Conservation (phyloP, 1,140 invertebrate species). For the Solenopsis invicta region DNA sequence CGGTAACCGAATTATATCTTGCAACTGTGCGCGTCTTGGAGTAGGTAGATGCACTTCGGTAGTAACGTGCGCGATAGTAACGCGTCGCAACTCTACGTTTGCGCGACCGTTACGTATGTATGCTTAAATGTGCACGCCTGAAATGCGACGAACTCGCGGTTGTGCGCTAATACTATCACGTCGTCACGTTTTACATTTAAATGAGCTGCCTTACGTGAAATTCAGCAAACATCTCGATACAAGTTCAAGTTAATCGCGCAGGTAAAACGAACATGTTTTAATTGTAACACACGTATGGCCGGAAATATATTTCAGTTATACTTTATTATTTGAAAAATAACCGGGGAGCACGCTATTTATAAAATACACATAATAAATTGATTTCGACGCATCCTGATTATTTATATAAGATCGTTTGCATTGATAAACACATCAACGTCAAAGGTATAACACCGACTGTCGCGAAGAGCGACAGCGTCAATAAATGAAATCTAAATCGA, state of each 20-base stretch:
- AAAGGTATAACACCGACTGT: no score
- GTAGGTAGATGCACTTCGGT: slow-evolving; percentile 20
- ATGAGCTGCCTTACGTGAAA: slow-evolving; percentile 3
- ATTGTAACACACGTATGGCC: background rate
- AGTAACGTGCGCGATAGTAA: slow-evolving; percentile 23
- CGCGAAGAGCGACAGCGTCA: background rate
- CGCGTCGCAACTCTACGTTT: slow-evolving; percentile 7
- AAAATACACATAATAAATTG: background rate
- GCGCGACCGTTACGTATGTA: slow-evolving; percentile 3
- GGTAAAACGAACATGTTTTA: background rate
- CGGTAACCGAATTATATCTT: slow-evolving; percentile 56
- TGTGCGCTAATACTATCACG: background rate
- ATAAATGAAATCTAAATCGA: slow-evolving; percentile 5
- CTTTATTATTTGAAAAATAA: no score
- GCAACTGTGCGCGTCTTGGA: slow-evolving; percentile 47
- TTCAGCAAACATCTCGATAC: background rate
- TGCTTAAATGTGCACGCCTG: slow-evolving; percentile 14
- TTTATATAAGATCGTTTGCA: background rate
- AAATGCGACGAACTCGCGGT: slow-evolving; percentile 5
- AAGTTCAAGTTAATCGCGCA: slow-evolving; percentile 1
- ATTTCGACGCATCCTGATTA: background rate
- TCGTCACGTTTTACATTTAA: slow-evolving; percentile 23
- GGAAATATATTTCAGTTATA: background rate
- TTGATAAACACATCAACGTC: slow-evolving; percentile 1
- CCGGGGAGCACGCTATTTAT: no score